phyloP scores from a whole-genome alignment of 2,113 vertebrate species.

The Atherinomorus stipes region DNA sequence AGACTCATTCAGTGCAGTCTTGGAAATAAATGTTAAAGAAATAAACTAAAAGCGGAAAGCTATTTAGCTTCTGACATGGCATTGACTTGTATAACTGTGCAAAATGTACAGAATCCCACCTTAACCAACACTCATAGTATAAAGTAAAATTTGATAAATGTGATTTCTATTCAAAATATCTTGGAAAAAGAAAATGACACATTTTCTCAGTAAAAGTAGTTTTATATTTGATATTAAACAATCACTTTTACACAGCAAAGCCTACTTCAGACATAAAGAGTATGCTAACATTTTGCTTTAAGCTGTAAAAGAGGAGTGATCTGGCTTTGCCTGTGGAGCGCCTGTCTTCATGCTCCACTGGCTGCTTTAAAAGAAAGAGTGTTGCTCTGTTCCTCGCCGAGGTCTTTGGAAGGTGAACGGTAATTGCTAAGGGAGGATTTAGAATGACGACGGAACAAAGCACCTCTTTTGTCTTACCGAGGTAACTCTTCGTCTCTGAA shows the following conservation, averaged over 20 bases:
- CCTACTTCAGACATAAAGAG: not conserved
- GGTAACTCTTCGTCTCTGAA: conserved; percentile 56
- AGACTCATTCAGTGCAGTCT: not conserved
- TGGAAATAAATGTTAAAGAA: not conserved
- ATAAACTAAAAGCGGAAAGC: not conserved
- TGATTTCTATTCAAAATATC: not conserved
- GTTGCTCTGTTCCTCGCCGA: conserved; percentile 69
- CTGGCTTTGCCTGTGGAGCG: conserved; percentile 37
- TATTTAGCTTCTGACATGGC: not conserved
- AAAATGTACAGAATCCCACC: not conserved
- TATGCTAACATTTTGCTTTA: conserved; percentile 18
- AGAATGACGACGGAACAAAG: conserved; percentile 74
- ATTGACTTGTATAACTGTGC: not conserved
- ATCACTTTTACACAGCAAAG: not conserved
- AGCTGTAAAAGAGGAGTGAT: conserved; percentile 40
- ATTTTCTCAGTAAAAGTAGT: conserved; percentile 10
- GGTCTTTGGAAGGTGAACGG: conserved; percentile 79
- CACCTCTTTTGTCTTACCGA: conserved; percentile 72
- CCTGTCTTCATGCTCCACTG: conserved; percentile 75
- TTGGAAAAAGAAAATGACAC: not conserved
- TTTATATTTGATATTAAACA: not conserved
- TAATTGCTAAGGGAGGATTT: conserved; percentile 81
- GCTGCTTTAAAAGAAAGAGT: conserved; percentile 68
- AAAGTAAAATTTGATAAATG: not conserved
- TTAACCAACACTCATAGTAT: not conserved